phyloP scores from a whole-genome alignment of 2,888 invertebrate species.

The Dicranocentrus wangi region DNA sequence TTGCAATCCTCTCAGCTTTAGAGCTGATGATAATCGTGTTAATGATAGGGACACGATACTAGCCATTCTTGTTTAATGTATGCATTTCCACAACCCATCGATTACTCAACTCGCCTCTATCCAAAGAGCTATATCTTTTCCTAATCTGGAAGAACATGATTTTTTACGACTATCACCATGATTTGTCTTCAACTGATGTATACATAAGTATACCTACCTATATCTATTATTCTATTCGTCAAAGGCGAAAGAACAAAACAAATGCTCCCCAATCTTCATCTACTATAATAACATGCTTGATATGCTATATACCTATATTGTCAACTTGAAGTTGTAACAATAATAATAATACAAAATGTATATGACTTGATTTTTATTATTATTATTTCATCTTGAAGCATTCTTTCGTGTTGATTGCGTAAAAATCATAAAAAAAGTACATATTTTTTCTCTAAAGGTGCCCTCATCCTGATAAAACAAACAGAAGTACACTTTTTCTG shows the following conservation, averaged over 20 bases:
- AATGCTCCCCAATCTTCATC: background rate
- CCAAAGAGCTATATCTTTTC: background rate
- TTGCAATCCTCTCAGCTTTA: background rate
- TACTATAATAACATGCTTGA: too few relatives aligned
- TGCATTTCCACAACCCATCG: conserved; percentile 3
- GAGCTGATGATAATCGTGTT: background rate
- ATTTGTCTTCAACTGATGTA: background rate
- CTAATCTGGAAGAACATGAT: conserved; percentile 11
- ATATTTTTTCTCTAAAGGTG: too few relatives aligned
- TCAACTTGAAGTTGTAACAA: background rate
- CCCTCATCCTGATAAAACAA: too few relatives aligned
- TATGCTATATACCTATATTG: too few relatives aligned
- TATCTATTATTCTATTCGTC: too few relatives aligned
- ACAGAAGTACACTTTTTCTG: too few relatives aligned
- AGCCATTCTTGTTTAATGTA: background rate
- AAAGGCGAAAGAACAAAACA: background rate
- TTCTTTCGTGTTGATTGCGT: background rate
- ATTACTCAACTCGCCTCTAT: conserved; percentile 10
- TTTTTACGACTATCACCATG: background rate
- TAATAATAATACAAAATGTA: conserved; percentile 3
- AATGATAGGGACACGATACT: background rate
- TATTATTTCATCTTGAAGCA: background rate
- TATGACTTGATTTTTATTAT: conserved; percentile 1
- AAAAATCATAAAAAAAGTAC: background rate
- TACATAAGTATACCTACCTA: too few relatives aligned